These are phyloP conservation scores for Mionectes olivaceus DNA, from an alignment of 2,797 vertebrate species.

Conservation along the genomic window DNA sequence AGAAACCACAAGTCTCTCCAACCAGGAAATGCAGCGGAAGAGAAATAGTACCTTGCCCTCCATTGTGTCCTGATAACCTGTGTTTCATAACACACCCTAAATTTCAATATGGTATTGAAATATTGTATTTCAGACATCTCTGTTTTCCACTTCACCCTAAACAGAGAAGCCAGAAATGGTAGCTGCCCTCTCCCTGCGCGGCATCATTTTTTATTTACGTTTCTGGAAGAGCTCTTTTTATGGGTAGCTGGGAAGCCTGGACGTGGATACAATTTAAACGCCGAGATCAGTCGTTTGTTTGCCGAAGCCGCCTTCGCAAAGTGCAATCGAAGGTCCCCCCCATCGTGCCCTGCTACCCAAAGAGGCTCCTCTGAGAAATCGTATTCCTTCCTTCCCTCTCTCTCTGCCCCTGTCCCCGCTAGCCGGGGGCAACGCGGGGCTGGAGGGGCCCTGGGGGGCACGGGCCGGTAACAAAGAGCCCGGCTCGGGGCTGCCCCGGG, in stretches of 20 bases:
- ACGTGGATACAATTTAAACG: neutral
- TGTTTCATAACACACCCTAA: neutral
- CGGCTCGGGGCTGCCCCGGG: neutral
- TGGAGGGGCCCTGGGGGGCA: neutral
- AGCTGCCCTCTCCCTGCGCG: neutral
- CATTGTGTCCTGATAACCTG: too few species aligned
- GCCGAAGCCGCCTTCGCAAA: neutral
- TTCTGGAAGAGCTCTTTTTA: neutral
- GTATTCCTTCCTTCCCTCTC: neutral
- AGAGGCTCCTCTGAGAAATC: conserved; percentile 27
- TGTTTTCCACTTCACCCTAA: neutral
- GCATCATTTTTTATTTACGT: conserved; percentile 38
- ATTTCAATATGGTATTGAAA: neutral
- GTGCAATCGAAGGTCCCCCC: neutral
- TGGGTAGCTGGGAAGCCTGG: neutral
- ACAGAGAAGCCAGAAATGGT: neutral
- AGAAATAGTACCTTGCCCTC: neutral
- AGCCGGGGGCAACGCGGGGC: neutral
- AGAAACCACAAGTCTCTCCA: neutral
- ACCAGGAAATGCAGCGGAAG: neutral
- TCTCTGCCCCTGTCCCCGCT: neutral
- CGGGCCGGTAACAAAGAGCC: neutral
- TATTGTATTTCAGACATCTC: neutral
- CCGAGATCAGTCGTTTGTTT: conserved; percentile 29
- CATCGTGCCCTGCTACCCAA: conserved; percentile 1